phyloP scores from a whole-genome alignment of 1,140 invertebrate genomes.

The Conopomorpha cramerella region DNA sequence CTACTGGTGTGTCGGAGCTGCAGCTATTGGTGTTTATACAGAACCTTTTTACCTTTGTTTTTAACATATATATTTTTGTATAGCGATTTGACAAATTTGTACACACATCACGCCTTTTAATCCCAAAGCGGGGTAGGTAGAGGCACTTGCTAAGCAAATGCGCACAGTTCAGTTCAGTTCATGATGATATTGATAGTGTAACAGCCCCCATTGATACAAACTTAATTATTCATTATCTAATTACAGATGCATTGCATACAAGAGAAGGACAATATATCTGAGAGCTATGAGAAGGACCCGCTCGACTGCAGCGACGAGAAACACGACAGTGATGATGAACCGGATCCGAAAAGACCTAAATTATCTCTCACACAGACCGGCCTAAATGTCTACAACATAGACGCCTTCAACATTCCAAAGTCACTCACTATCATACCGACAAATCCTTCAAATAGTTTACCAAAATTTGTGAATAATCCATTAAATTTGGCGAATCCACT shows the following conservation, averaged over 20 bases:
- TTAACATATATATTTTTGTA: too few relatives aligned
- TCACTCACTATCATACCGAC: conserved; percentile 30
- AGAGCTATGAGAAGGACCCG: conserved; percentile 38
- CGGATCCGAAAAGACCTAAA: conserved; percentile 28
- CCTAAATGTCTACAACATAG: conserved; percentile 45
- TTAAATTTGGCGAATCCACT: conserved; percentile 42
- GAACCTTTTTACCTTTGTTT: too few relatives aligned
- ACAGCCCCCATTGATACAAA: too few relatives aligned
- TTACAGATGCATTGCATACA: conserved; percentile 52
- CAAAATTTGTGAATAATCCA: conserved; percentile 48
- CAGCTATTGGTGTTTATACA: too few relatives aligned
- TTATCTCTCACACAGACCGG: conserved; percentile 22
- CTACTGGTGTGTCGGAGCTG: too few relatives aligned
- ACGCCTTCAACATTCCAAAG: conserved; percentile 31
- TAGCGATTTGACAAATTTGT: too few relatives aligned
- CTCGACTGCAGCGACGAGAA: conserved; percentile 15
- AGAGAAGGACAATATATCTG: conserved; percentile 28
- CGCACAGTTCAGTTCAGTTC: too few relatives aligned
- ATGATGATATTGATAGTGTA: too few relatives aligned
- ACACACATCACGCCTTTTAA: too few relatives aligned
- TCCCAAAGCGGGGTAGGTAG: too few relatives aligned
- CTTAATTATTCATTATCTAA: background rate
- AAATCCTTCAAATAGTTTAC: conserved; percentile 16
- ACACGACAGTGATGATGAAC: conserved; percentile 41
- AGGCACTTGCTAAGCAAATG: too few relatives aligned